A percentile compares a stretch with the other conserved stretches of the same genome.
Conservation (phyloP, 2,113 vertebrate species). For the Pterocles burchelli region DNA sequence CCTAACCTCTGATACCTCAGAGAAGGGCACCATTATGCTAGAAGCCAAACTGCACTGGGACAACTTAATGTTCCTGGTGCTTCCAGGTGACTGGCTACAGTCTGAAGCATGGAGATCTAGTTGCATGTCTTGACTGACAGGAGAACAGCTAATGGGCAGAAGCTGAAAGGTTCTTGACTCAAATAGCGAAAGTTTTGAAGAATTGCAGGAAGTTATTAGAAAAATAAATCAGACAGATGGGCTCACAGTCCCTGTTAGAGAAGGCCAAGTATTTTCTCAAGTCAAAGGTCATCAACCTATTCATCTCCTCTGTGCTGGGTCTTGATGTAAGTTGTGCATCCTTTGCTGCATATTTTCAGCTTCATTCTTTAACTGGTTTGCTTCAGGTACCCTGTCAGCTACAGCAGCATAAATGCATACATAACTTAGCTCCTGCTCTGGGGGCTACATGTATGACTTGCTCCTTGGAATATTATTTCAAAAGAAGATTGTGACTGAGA, state of each 20-base stretch:
- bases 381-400: background rate
- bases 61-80: background rate
- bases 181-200: background rate
- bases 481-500: background rate
- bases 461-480: background rate
- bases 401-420: background rate
- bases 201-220: background rate
- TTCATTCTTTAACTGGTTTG: background rate
- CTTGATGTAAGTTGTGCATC: background rate
- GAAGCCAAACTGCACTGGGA: background rate
- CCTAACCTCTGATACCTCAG: background rate
- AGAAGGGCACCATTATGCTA: accelerated
- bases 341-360: background rate
- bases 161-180: background rate
- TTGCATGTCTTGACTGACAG: background rate
- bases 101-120: background rate
- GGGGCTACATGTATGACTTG: background rate
- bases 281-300: background rate
- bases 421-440: background rate
- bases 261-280: background rate
- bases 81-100: background rate
- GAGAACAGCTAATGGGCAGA: background rate
- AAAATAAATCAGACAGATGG: background rate
- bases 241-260: background rate
- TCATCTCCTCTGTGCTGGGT: background rate